A percentile compares a stretch with the other conserved stretches of the same genome.
phyloP scores from a whole-genome alignment of 2,888 invertebrate species.

The Linyphia triangularis region DNA sequence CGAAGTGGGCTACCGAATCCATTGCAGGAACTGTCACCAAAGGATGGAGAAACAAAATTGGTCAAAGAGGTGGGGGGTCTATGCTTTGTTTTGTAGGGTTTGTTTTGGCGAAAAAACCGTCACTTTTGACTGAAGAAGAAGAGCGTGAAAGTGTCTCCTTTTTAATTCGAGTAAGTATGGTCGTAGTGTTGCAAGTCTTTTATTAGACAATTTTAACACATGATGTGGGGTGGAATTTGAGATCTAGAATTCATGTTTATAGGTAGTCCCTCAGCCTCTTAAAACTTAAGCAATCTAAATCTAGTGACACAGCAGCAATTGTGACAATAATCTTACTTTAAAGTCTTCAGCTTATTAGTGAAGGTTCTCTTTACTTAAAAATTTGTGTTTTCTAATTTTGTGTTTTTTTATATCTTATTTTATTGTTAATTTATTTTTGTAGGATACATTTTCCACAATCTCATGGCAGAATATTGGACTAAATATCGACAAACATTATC shows the following conservation, averaged over 20 bases:
- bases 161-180: constrained; percentile 85
- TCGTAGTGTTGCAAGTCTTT: no score
- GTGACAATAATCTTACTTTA: no score
- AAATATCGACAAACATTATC: constrained; percentile 12
- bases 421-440: background rate
- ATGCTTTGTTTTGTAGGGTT: constrained; percentile 71
- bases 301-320: no score
- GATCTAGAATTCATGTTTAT: no score
- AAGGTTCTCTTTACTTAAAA: background rate
- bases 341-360: no score
- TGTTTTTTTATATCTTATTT: background rate
- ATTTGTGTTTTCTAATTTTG: background rate
- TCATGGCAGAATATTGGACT: constrained; percentile 48
- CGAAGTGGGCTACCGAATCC: constrained; percentile 62
- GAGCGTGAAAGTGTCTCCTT: constrained; percentile 88
- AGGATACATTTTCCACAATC: constrained; percentile 62
- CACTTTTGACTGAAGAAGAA: constrained; percentile 86
- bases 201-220: no score
- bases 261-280: no score
- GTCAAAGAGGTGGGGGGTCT: constrained; percentile 54
- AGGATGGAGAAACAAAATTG: constrained; percentile 15
- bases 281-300: no score
- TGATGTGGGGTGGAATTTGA: no score
- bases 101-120: constrained; percentile 73
- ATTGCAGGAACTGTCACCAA: constrained; percentile 45